Base-by-base conservation (phyloP, 1,140 invertebrate genomes). In the Drosophila ananassae region DNA sequence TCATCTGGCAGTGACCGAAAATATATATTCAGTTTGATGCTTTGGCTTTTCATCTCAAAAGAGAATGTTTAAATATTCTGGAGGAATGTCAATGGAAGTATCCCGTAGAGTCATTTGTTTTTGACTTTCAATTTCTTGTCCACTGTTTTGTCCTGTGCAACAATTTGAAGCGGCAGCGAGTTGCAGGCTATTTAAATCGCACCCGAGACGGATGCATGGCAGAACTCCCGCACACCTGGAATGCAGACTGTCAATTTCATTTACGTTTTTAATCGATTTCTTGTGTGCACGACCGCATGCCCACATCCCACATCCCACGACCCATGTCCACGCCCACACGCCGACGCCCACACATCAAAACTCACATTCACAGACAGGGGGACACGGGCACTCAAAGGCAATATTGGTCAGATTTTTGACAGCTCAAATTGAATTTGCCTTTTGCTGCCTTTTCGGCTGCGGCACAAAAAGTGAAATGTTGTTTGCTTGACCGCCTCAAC, bases 341-440 rank as follows among this genome's bases (percentile, higher is more conserved):
- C 39, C 39, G 28, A 41, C 37, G 21, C 52, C 46, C 57, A 46
- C 17, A 50, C 32, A 59, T 69, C 41, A 21, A 44, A 21, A n/a
- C n/a, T 13, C 57, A 71, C 68, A 58, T 22, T 24, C 37, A 57
- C 44, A 64, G 47, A 66, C 30, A 51, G 4, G 44, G 13, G 22
- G 30, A 41, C 55, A 64, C 52, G 34, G 67, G 57, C 66, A 69
- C 76, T 75, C 72, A 75, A 66, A 83, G 79, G 79, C 84, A 89
- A 87, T 87, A 87, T 87, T 87, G 83, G 83, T 87, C 81, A 89
- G 83, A 87, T 89, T 87, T 87, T 87, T 87, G 83, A 87, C 83
- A 87, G 83, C 83, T 79, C 79, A 83, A 87, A 87, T 87, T 87
- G 67, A 87, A 87, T 87, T 87, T 85, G 83, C 83, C 83, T 87